These are phyloP conservation scores for Taeniopygia guttata DNA, from an alignment of 2,797 vertebrate genomes.

Conservation along the genomic window DNA sequence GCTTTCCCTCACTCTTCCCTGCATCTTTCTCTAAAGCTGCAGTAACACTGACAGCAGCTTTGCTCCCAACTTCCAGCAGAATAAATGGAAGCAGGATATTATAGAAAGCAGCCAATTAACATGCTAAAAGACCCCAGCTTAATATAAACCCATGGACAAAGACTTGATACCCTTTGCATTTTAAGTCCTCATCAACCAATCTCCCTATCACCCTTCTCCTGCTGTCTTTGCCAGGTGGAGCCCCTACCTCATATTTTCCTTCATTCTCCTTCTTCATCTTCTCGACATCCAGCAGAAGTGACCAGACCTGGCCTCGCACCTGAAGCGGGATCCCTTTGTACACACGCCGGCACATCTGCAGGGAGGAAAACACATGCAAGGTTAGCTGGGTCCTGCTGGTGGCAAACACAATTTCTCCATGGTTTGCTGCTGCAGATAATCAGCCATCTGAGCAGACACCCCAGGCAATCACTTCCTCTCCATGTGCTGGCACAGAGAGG, in stretches of 20 bases:
- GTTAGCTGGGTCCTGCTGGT: not conserved
- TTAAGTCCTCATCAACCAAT: not conserved
- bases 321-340: constrained; percentile 88
- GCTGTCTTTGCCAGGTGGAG: not conserved
- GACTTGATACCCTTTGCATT: not conserved
- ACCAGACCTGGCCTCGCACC: constrained; percentile 86
- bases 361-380: fast-evolving
- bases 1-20: not conserved
- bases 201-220: not conserved
- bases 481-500: fast-evolving
- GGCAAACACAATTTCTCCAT: not conserved
- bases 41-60: not conserved
- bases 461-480: not conserved
- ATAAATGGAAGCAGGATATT: not conserved
- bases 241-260: constrained; percentile 85
- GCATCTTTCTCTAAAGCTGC: not conserved
- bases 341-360: constrained; percentile 82
- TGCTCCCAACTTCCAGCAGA: not conserved
- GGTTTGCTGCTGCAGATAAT: not conserved
- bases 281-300: constrained; percentile 82
- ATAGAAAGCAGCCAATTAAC: not conserved
- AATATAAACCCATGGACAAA: not conserved
- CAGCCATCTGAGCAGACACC: not conserved
- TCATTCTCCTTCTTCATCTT: constrained; percentile 82
- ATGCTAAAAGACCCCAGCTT: not conserved